These are phyloP conservation scores for Heptranchias perlo DNA, from an alignment of 2,113 vertebrate genomes.

Conservation along the genomic window DNA sequence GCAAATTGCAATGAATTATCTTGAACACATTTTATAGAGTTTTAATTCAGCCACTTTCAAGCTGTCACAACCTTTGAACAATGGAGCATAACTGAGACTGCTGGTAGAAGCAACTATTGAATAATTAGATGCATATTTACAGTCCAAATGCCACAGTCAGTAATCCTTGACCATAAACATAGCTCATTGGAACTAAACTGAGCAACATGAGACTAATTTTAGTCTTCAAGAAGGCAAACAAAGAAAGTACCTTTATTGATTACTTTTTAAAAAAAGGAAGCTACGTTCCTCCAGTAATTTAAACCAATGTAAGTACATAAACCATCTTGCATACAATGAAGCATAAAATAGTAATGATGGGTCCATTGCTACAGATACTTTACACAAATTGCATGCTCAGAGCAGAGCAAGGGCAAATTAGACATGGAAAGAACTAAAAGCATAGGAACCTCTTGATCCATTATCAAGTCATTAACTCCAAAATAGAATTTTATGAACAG, in stretches of 20 bases:
- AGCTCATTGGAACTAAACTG: background rate
- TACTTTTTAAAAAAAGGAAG: background rate
- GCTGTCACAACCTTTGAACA: background rate
- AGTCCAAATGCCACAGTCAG: background rate
- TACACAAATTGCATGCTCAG: background rate
- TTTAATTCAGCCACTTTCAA: background rate
- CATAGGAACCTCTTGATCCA: background rate
- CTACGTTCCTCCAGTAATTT: background rate
- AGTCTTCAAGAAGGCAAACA: background rate
- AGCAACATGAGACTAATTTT: background rate
- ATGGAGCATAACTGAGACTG: background rate
- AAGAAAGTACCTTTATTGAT: background rate
- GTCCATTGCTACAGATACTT: background rate
- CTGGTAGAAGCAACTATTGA: background rate
- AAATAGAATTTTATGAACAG: background rate
- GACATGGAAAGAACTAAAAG: background rate
- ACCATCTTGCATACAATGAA: background rate
- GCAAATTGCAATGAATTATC: background rate
- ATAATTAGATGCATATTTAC: background rate
- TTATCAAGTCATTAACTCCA: background rate
- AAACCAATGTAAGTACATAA: background rate
- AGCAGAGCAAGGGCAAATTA: background rate
- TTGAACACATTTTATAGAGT: background rate
- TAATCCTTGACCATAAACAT: background rate
- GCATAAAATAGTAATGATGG: background rate